A percentile compares a stretch with the other conserved stretches of the same genome.
These are phyloP conservation scores for Stratiolaelaps scimitus DNA, from an alignment of 1,140 invertebrate genomes.

Conservation along the genomic window DNA sequence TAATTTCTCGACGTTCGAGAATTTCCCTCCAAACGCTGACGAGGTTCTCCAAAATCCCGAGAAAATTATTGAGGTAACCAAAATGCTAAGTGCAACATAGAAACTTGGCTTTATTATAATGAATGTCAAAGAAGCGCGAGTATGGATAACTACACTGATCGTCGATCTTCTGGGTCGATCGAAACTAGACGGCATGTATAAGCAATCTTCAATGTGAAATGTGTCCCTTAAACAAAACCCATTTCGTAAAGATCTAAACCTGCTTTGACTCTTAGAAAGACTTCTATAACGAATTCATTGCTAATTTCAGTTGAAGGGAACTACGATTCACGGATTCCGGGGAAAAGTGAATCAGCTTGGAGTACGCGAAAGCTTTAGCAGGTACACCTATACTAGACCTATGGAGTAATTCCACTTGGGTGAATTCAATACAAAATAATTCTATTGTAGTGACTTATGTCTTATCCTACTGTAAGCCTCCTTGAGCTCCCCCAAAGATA, in stretches of 20 bases:
- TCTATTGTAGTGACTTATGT: too few species aligned
- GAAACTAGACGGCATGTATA: too few species aligned
- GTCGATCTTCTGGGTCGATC: too few species aligned
- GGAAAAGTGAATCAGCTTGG: background rate
- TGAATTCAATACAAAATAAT: too few species aligned
- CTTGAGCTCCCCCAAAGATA: too few species aligned
- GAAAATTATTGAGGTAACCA: background rate
- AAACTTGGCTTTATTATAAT: too few species aligned
- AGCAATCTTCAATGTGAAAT: too few species aligned
- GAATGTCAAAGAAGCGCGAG: too few species aligned
- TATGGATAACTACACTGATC: too few species aligned
- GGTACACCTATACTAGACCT: too few species aligned
- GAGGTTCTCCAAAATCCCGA: background rate
- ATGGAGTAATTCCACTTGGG: background rate
- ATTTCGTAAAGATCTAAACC: background rate
- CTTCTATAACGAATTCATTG: background rate
- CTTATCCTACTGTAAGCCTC: too few species aligned
- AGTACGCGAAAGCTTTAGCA: background rate
- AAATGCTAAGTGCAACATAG: background rate
- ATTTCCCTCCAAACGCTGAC: background rate
- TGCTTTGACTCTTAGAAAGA: background rate
- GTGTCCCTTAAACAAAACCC: background rate
- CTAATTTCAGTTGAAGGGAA: constrained; percentile 14
- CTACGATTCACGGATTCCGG: background rate
- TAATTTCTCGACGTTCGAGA: background rate